Evolutionary conservation across 1,140 invertebrate genomes (phyloP).

Genomic region (Euura saliciscinereae): DNA sequence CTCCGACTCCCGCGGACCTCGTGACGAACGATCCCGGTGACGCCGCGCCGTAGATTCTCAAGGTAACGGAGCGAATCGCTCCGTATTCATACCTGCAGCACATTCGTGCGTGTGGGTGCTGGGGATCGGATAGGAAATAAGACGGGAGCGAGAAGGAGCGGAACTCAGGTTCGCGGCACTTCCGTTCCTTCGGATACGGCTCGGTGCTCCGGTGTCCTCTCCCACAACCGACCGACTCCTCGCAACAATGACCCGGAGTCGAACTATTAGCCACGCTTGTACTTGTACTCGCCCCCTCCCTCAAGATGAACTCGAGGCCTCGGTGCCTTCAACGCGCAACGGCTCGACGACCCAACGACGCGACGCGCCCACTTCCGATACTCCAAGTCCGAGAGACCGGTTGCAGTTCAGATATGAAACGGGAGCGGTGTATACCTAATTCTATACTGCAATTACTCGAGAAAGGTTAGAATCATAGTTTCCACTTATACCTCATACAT

Average conservation of each 20-base stretch:
- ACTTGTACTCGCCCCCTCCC: conserved; percentile 10
- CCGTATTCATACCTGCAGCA: background rate
- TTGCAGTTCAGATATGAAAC: background rate
- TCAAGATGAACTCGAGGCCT: background rate
- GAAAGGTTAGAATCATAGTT: no score
- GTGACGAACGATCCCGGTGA: background rate
- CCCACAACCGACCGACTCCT: conserved; percentile 36
- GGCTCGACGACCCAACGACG: background rate
- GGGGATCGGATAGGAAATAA: conserved; percentile 40
- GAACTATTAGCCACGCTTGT: conserved; percentile 22
- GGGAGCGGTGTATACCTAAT: no score
- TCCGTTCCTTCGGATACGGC: conserved; percentile 56
- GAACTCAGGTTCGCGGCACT: conserved; percentile 56
- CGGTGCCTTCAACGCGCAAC: background rate
- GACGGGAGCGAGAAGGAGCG: conserved; percentile 45
- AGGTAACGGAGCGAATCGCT: background rate
- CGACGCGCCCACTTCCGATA: background rate
- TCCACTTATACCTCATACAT: no score
- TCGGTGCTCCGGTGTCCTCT: conserved; percentile 49
- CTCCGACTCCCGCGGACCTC: background rate
- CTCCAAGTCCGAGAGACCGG: background rate
- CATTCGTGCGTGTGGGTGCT: conserved; percentile 16
- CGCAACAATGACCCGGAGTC: conserved; percentile 20
- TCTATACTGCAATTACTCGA: no score
- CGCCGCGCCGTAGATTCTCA: background rate